Conservation (phyloP, 2,888 invertebrate species). For the Synanthedon tipuliformis region DNA sequence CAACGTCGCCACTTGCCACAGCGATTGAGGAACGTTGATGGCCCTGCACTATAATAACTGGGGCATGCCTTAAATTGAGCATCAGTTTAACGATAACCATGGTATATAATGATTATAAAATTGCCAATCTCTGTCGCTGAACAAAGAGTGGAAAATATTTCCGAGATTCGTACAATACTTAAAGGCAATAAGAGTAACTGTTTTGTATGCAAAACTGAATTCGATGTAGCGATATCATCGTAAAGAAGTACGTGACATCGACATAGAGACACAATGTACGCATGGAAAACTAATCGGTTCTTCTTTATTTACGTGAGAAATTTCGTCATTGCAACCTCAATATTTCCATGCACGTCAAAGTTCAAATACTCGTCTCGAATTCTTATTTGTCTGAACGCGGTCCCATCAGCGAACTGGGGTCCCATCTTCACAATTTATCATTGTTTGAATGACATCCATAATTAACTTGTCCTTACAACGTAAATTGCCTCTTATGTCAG, state of each 20-base stretch:
- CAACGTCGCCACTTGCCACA: no score
- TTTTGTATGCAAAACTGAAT: background rate
- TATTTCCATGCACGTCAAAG: slow-evolving; percentile 47
- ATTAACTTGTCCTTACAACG: slow-evolving; percentile 49
- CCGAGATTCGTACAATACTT: no score
- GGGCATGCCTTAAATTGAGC: no score
- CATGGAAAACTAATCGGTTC: background rate
- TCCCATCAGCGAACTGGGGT: no score
- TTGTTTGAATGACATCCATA: slow-evolving; percentile 46
- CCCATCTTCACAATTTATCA: slow-evolving; percentile 42
- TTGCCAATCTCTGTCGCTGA: no score
- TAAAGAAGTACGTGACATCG: background rate
- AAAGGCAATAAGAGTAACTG: background rate
- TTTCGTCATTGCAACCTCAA: slow-evolving; percentile 28
- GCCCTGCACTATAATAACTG: no score
- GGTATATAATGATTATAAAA: no score
- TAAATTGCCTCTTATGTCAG: slow-evolving; percentile 26
- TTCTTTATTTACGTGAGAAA: slow-evolving; percentile 32
- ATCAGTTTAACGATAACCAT: no score
- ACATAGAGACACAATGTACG: background rate
- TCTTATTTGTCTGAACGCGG: slow-evolving; percentile 37
- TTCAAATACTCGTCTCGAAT: slow-evolving; percentile 54
- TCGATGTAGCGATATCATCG: background rate
- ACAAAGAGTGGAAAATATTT: no score
- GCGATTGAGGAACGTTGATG: no score